Conservation (phyloP, 2,888 invertebrate species). For the Diplazon laetatorius region DNA sequence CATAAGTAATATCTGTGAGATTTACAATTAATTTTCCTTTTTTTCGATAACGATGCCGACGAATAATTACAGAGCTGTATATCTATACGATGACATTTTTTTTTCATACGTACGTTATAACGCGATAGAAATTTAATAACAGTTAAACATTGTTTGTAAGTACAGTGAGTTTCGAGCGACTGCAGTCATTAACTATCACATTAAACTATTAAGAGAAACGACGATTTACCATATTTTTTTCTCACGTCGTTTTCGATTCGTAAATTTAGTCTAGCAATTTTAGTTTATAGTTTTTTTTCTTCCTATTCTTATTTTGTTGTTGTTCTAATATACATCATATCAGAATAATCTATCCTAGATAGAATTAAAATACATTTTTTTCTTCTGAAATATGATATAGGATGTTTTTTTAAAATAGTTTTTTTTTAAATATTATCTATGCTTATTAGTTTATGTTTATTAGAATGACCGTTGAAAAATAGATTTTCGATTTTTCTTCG, state of each 20-base stretch:
- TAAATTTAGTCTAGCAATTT: constrained; percentile 3
- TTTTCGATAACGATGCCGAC: constrained; percentile 60
- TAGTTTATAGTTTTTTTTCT: constrained; percentile 21
- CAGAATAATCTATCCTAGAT: constrained; percentile 55
- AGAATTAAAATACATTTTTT: constrained; percentile 58
- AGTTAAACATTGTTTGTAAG: constrained; percentile 60
- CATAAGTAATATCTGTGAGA: constrained; percentile 74
- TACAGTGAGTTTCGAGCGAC: constrained; percentile 66
- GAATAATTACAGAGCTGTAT: constrained; percentile 54
- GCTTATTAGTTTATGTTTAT: constrained; percentile 20
- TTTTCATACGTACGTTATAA: constrained; percentile 24
- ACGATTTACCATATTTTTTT: constrained; percentile 38
- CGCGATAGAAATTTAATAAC: constrained; percentile 60
- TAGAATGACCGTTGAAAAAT: no score
- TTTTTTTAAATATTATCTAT: constrained; percentile 35
- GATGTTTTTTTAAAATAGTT: constrained; percentile 37
- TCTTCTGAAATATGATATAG: constrained; percentile 58
- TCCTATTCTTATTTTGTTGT: not conserved
- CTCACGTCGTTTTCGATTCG: constrained; percentile 55
- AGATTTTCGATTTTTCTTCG: no score
- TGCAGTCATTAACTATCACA: constrained; percentile 75
- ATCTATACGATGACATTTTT: constrained; percentile 49
- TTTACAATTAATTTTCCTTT: constrained; percentile 67
- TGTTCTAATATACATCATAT: constrained; percentile 42
- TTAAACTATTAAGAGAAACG: constrained; percentile 72